Evolutionary conservation across 2,113 vertebrate genomes (phyloP), one percentile per base, ranked within the genome.

Genomic region (Empidonax traillii): DNA sequence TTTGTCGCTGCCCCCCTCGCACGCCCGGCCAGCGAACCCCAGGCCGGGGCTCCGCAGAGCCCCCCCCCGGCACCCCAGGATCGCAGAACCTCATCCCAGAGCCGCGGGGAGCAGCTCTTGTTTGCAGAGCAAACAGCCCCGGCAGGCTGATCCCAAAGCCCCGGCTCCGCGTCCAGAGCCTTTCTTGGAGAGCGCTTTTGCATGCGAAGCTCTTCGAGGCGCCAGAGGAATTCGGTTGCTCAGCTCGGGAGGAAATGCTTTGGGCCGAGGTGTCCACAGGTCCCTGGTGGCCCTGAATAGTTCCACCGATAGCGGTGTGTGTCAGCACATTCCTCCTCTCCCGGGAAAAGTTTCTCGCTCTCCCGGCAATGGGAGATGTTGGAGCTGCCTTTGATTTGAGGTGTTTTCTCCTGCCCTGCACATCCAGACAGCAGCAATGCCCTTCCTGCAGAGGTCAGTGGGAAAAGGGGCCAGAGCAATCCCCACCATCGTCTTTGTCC

Each of bases 111-210:
- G 1, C 0, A 3, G 41, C 87, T 93, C 80, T 89, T 89, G 8
- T 96, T 96, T 94, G 91, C 58, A 94, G 83, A 39, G 87, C 79
- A 97, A 97, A 96, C 89, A 94, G 87, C 15, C 69, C 44, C 4
- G 8, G 62, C 93, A 72, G 84, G 95, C 78, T 44, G 52, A 66
- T 95, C 84, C 55, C 35, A 52, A 39, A 41, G 49, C 63, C 94
- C 80, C 80, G 20, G 1, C 39, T 79, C 84, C 4, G 31, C 15
- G 53, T 67, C 81, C 91, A 0, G 9, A 71, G 66, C 4, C 66
- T 62, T 92, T 94, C 87, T 16, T 79, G 95, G 94, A 96, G 74
- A 94, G 93, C 4, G 3, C 27, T 7, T 79, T 52, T 30, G 41
- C 91, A 83, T 53, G 74, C 37, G 2, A 83, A 81, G 89, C 69